Conservation (phyloP, 2,113 vertebrate genomes). For the Hippocampus mohnikei region DNA sequence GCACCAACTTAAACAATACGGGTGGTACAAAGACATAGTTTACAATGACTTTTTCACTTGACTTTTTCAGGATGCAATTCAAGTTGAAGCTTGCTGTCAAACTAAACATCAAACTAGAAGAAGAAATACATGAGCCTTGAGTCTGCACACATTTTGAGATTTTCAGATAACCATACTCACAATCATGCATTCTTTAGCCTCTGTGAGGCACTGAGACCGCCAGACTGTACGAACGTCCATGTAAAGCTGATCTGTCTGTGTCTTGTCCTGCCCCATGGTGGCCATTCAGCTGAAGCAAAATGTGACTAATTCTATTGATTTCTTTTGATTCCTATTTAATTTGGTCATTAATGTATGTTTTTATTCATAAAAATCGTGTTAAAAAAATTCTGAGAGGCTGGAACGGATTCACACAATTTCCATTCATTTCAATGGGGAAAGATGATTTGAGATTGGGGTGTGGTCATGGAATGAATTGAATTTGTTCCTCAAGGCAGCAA, state of each 20-base stretch:
- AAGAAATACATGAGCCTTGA: no score
- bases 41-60: not conserved
- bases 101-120: no score
- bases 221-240: no score
- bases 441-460: not conserved
- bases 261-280: not conserved
- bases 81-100: no score
- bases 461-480: not conserved
- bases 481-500: not conserved
- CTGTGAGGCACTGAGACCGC: not conserved
- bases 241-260: no score
- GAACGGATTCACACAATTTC: not conserved
- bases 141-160: not conserved
- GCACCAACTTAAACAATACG: constrained; percentile 10
- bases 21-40: constrained; percentile 2
- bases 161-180: not conserved
- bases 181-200: not conserved
- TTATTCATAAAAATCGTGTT: not conserved
- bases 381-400: not conserved
- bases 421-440: not conserved
- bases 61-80: not conserved
- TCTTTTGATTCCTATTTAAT: not conserved
- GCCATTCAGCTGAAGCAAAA: not conserved
- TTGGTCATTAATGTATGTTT: not conserved
- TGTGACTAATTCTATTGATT: not conserved